Base-by-base conservation (phyloP, 2,797 vertebrate genomes). In the Thripadectes ignobilis region DNA sequence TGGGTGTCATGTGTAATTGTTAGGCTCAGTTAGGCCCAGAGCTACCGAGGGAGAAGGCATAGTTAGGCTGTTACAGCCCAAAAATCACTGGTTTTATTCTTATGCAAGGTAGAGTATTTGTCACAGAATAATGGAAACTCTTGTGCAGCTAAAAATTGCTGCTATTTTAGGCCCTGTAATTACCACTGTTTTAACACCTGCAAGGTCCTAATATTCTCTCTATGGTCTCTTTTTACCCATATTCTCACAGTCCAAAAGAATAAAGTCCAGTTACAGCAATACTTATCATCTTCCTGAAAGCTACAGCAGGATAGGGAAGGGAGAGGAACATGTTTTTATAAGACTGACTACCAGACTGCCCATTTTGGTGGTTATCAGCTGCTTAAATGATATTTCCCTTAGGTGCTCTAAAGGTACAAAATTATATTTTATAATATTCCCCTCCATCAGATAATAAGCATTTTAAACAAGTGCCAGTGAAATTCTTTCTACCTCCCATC, bases 301-400 rank as follows among this genome's bases (percentile, higher is more conserved):
- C 24, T 78, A 43, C 24, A 62, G 13, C 13, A 43, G 15, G 9
- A 57, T 29, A 15, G 10, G 6, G 2, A 2, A 26, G 32, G 9
- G 32, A 72, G 13, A 76, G 5, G 10, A 81, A 26, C 1, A 0
- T 7, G 1, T 0, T 52, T 79, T 89, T 73, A 21, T 48, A 5
- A 30, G 36, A 4, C 16, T 81, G n/a, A 30, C 58, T 79, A 7
- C 22, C 34, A 23, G 8, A 66, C 10, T 89, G 24, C 21, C 10
- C 4, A 23, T 51, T 72, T 20, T 78, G 26, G 9, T 57, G 3
- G 14, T 27, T 75, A 55, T 30, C n/a, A 76, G 3, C 36, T 41
- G 20, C 29, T 32, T 77, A 88, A 91, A 39, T 77, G 14, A n/a
- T n/a, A 38, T 58, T 88, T 48, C 7, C 36, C 36, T 58, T 48